These are phyloP conservation scores for Alviniconcha strummeri DNA, from an alignment of 2,888 invertebrate genomes.

Conservation along the genomic window DNA sequence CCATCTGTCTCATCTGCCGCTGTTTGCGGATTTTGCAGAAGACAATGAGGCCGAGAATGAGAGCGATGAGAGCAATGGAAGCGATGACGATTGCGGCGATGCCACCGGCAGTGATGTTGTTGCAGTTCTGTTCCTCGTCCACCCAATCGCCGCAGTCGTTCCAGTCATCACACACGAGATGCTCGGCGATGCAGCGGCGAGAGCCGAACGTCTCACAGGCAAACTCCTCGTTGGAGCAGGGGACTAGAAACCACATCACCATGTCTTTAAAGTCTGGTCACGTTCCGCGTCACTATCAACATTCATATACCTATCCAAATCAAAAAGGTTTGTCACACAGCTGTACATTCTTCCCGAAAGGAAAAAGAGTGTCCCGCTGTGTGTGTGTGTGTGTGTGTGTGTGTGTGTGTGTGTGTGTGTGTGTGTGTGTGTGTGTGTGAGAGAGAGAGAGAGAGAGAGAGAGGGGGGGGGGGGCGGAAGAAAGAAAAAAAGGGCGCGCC, in stretches of 20 bases:
- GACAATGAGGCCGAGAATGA: constrained; percentile 13
- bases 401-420: no score
- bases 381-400: no score
- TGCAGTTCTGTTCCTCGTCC: constrained; percentile 28
- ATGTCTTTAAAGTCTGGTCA: no score
- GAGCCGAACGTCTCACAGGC: constrained; percentile 21
- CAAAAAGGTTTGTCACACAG: no score
- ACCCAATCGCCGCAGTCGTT: constrained; percentile 32
- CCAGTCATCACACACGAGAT: constrained; percentile 33
- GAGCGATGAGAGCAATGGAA: background rate
- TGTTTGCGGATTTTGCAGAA: constrained; percentile 5
- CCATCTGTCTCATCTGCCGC: background rate
- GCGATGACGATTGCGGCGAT: constrained; percentile 29
- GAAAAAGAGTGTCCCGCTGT: no score
- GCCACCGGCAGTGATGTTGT: constrained; percentile 5
- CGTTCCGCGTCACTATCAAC: no score
- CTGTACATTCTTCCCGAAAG: no score
- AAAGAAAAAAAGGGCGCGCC: no score
- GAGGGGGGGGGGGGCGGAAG: no score
- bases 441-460: no score
- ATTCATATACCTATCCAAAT: no score
- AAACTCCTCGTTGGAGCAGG: constrained; percentile 20
- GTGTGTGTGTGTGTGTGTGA: no score
- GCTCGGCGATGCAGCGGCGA: constrained; percentile 24
- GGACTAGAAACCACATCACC: background rate